Evolutionary conservation across 1,140 invertebrate genomes (phyloP), one percentile per base, ranked within the genome.

Genomic region (Chelonus insularis): DNA sequence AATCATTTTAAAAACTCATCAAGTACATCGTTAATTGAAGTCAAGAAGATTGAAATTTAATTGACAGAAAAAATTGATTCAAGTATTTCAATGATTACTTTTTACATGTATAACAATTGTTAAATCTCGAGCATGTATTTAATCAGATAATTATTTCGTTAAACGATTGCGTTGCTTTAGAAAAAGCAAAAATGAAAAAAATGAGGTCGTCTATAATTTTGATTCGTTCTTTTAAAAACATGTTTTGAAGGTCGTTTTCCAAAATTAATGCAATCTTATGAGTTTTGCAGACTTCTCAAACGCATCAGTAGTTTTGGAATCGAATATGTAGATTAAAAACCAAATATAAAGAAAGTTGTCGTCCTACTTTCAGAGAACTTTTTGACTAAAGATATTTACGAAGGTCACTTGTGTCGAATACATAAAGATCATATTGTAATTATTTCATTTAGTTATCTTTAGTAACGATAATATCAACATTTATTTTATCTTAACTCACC

Each of bases 361-460:
- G 57, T 60, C 32, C 57, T 16, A 60, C 57, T 60, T 60, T n/a
- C 34, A 51, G 32, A 39, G 25, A 7, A 20, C 23, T 60, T 39
- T 37, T 21, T n/a, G 23, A 7, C 25, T 14, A 51, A 4, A 29
- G 25, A 11, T n/a, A 37, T 50, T 50, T 59, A n/a, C 29, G 32
- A 59, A 51, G 47, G 32, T 59, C 47, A 39, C n/a, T 25, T 14
- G 8, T 34, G n/a, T 4, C 14, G 37, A 14, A 12, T 39, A n/a
- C 6, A 5, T 2, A 39, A n/a, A n/a, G n/a, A n/a, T n/a, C n/a
- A n/a, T n/a, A n/a, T n/a, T n/a, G n/a, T n/a, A n/a, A n/a, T n/a
- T n/a, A n/a, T n/a, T n/a, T n/a, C 1, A 34, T 34, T 2, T 1
- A 3, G n/a, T 2, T 8, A 34, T 34, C n/a, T 34, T 34, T 34